A percentile compares a stretch with the other conserved stretches of the same genome.
Evolutionary conservation across 1,140 invertebrate species (phyloP).

Genomic region (Drosophila guanche): DNA sequence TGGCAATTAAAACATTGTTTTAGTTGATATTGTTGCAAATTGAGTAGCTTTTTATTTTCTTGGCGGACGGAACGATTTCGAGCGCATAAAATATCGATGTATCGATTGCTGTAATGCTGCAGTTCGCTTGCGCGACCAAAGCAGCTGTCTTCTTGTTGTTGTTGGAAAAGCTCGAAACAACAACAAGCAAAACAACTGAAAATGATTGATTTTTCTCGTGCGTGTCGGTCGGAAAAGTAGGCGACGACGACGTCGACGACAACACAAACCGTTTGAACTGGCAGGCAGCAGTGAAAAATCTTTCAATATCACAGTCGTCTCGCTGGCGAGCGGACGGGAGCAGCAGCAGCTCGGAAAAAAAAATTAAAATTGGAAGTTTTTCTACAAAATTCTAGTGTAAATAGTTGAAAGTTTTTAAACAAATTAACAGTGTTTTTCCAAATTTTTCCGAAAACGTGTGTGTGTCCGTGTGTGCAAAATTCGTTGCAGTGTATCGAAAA

Average conservation of each 20-base stretch:
- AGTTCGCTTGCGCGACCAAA: conserved; percentile 10
- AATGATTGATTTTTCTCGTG: conserved; percentile 77
- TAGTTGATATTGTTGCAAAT: conserved; percentile 20
- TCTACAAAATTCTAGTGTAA: conserved; percentile 61
- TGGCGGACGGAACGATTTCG: conserved; percentile 7
- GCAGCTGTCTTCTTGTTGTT: conserved; percentile 59
- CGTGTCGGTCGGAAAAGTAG: conserved; percentile 60
- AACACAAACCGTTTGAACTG: conserved; percentile 9
- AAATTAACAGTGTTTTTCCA: conserved; percentile 55
- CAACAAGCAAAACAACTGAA: conserved; percentile 70
- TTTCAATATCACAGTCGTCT: conserved; percentile 68
- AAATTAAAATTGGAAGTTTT: conserved; percentile 33
- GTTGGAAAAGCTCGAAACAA: conserved; percentile 62
- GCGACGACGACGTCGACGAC: conserved; percentile 48
- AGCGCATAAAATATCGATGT: conserved; percentile 55
- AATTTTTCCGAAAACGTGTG: conserved; percentile 27
- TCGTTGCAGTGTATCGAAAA: conserved; percentile 8
- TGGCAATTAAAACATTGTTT: conserved; percentile 15
- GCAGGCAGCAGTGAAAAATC: conserved; percentile 52
- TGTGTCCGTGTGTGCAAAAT: conserved; percentile 27
- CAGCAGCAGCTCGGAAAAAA: conserved; percentile 34
- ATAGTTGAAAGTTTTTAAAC: conserved; percentile 46
- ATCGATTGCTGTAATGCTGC: conserved; percentile 38
- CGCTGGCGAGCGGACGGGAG: conserved; percentile 63
- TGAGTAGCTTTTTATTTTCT: conserved; percentile 21